A percentile compares a stretch with the other conserved stretches of the same genome.
Conservation (phyloP, 2,888 invertebrate species). For the Caenorhabditis macrosperma region DNA sequence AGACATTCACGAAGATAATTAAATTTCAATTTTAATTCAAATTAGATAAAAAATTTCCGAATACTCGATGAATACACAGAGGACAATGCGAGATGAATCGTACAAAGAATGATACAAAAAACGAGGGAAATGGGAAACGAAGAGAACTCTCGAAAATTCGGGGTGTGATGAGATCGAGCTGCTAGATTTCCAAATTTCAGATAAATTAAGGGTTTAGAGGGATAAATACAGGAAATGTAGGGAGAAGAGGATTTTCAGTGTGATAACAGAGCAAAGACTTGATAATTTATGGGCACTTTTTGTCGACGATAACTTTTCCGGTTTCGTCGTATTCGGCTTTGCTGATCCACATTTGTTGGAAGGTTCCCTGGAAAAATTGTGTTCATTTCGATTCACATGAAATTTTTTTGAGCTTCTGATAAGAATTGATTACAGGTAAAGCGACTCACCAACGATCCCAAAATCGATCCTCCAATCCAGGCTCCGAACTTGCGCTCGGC, state of each 20-base stretch:
- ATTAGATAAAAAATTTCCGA: slow-evolving; percentile 2
- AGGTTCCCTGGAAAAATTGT: slow-evolving; percentile 90
- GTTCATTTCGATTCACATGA: too few species aligned
- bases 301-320: slow-evolving; percentile 95
- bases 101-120: slow-evolving; percentile 32
- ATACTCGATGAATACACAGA: neutral
- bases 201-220: slow-evolving; percentile 8
- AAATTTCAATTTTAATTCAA: neutral
- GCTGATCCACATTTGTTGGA: slow-evolving; percentile 99
- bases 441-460: slow-evolving; percentile 88
- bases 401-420: too few species aligned
- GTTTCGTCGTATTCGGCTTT: slow-evolving; percentile 99
- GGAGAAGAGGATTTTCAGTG: too few species aligned
- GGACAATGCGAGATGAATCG: slow-evolving; percentile 17
- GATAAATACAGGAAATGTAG: slow-evolving; percentile 36
- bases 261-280: too few species aligned
- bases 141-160: too few species aligned
- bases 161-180: slow-evolving; percentile 25
- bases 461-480: slow-evolving; percentile 98
- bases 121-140: neutral
- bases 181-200: neutral
- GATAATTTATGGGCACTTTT: slow-evolving; percentile 86
- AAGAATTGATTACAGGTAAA: neutral
- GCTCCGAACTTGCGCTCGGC: slow-evolving; percentile 94
- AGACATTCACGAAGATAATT: too few species aligned